Evolutionary conservation across 2,888 invertebrate species (phyloP), one percentile per base, ranked within the genome.

Genomic region (Agrypnus murinus): DNA sequence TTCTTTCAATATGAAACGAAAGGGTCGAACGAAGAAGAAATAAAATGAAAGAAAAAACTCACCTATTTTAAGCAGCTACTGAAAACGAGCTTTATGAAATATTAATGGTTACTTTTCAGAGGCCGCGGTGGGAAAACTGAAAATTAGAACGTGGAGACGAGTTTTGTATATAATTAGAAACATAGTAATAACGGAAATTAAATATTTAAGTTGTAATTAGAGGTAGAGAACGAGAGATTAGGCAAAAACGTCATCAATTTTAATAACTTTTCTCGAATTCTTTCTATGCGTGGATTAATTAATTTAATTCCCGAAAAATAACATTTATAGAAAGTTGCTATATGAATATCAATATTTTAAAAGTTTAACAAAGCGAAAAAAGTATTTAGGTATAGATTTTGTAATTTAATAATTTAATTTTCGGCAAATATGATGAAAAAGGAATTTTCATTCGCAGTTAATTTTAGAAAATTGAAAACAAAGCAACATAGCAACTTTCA

Each of bases 21-120:
- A 64, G 53, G 63, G 53, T 64, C 53, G 38, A 50, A 36, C 36
- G 14, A n/a, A 10, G 7, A 38, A n/a, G n/a, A n/a, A n/a, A n/a
- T n/a, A n/a, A n/a, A n/a, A n/a, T n/a, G 12, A 10, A 40, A 25
- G 53, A 34, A 64, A 64, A 48, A 45, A 48, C 4, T n/a, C 53
- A 34, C n/a, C 14, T 64, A 14, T 53, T 19, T 48, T 64, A 64
- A 53, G 25, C 38, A 53, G 50, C 46, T 9, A 40, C 50, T 34
- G 63, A 5, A 64, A 50, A 50, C 31, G 50, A 53, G 19, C 25
- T 48, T 62, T 64, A 50, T 64, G 32, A 64, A 50, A 64, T 64
- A 53, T 64, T 64, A 64, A 64, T 38, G 63, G 45, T 14, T 5
- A 38, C 62, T 62, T 62, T 53, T 55, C 55, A 14, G 50, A 50